These are phyloP conservation scores for Caenorhabditis parvicauda DNA, from an alignment of 2,888 invertebrate species.

Conservation along the genomic window DNA sequence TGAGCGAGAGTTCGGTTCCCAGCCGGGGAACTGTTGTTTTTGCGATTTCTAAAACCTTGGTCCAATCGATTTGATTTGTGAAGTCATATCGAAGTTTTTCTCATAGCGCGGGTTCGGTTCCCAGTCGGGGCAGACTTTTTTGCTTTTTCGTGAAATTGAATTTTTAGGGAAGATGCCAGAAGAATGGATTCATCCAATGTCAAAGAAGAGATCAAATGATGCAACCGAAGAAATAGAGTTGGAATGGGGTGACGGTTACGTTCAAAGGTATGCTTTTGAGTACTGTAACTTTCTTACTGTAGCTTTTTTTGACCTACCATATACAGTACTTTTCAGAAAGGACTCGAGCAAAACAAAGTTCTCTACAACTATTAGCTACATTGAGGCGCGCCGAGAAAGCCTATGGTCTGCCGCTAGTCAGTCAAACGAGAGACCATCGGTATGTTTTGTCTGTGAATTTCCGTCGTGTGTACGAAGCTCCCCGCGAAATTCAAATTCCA, in stretches of 20 bases:
- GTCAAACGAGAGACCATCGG: slow-evolving; percentile 22
- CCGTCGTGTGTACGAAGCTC: neutral
- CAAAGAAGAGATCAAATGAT: slow-evolving; percentile 11
- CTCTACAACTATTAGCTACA: slow-evolving; percentile 46
- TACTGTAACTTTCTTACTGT: too few relatives aligned
- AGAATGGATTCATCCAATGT: slow-evolving; percentile 38
- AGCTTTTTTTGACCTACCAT: too few relatives aligned
- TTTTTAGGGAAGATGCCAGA: slow-evolving; percentile 45
- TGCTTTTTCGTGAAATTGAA: too few relatives aligned
- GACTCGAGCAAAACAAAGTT: slow-evolving; percentile 48
- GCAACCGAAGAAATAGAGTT: slow-evolving; percentile 41
- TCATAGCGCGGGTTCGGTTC: too few relatives aligned
- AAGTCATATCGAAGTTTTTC: too few relatives aligned
- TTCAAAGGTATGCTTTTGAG: too few relatives aligned
- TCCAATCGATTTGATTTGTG: too few relatives aligned
- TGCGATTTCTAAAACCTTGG: too few relatives aligned
- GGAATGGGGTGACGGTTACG: slow-evolving; percentile 46
- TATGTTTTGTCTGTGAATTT: slow-evolving; percentile 2
- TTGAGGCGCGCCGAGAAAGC: slow-evolving; percentile 41
- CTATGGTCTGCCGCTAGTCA: slow-evolving; percentile 36
- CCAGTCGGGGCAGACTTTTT: too few relatives aligned
- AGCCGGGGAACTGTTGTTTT: too few relatives aligned
- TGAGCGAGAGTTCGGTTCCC: too few relatives aligned
- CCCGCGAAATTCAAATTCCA: neutral
- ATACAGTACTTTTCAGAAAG: too few relatives aligned